Conservation (phyloP, 92 coral and sea anemone species). For the Siderastrea radians region DNA sequence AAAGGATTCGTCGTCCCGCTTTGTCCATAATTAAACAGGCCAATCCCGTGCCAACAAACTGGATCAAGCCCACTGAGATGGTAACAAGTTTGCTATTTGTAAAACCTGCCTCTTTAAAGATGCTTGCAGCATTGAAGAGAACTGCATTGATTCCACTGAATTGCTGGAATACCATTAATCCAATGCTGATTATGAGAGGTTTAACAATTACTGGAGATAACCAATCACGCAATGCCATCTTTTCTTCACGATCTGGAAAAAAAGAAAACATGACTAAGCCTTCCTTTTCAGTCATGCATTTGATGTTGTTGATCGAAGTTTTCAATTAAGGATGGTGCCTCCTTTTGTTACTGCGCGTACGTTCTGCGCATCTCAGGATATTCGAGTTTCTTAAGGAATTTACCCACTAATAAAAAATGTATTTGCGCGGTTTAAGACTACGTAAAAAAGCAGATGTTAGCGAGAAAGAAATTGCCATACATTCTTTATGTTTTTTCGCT, state of each 20-base stretch:
- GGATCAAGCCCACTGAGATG: conserved; percentile 78
- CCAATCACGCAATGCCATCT: conserved; percentile 8
- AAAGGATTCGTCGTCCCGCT: conserved; percentile 19
- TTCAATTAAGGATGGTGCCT: too few relatives aligned
- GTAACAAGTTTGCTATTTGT: conserved; percentile 72
- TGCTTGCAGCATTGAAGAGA: conserved; percentile 77
- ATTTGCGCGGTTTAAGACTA: too few relatives aligned
- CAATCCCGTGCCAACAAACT: conserved; percentile 67
- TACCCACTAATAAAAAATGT: too few relatives aligned
- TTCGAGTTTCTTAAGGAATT: too few relatives aligned
- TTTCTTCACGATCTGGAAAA: conserved; percentile 26
- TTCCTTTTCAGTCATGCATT: too few relatives aligned
- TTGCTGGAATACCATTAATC: conserved; percentile 89
- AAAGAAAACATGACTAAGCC: background rate
- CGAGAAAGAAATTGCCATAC: too few relatives aligned
- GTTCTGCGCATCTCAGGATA: too few relatives aligned
- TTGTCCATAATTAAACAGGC: conserved; percentile 4
- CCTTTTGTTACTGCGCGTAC: too few relatives aligned
- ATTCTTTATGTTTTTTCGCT: too few relatives aligned
- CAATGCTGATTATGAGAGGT: conserved; percentile 78
- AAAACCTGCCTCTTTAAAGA: conserved; percentile 83
- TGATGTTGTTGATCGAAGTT: too few relatives aligned
- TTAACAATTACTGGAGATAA: conserved; percentile 54
- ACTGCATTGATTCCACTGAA: conserved; percentile 87
- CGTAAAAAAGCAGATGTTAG: too few relatives aligned